Evolutionary conservation across 2,888 invertebrate genomes (phyloP).

Genomic region (Parthenolecanium corni): DNA sequence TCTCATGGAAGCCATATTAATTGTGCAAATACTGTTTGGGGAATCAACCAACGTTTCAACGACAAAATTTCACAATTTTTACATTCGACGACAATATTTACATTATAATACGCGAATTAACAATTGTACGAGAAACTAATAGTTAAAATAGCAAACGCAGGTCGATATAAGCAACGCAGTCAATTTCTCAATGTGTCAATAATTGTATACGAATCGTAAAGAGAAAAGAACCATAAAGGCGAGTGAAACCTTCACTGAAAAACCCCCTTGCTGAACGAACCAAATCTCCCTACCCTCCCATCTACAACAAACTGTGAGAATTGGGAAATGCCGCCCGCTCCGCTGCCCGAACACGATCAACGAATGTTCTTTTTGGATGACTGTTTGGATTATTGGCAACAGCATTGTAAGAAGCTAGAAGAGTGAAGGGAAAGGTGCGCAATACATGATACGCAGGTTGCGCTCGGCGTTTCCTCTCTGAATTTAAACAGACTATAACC

Average conservation of each 20-base stretch:
- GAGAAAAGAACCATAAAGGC: slow-evolving; percentile 1
- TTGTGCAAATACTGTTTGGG: slow-evolving; percentile 19
- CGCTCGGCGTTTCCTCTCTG: no score
- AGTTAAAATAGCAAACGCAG: slow-evolving; percentile 1
- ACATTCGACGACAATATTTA: slow-evolving; percentile 13
- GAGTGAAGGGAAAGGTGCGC: no score
- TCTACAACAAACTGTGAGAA: no score
- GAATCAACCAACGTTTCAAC: neutral
- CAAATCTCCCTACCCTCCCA: no score
- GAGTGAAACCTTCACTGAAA: neutral
- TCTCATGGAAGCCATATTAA: slow-evolving; percentile 28
- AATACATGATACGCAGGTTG: no score
- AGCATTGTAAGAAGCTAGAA: no score
- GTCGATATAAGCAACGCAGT: slow-evolving; percentile 5
- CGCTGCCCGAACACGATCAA: no score
- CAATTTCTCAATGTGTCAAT: slow-evolving; percentile 11
- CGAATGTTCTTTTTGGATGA: no score
- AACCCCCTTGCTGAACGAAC: no score
- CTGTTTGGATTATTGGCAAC: no score
- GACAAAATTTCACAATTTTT: neutral
- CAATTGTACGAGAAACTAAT: neutral
- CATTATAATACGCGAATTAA: slow-evolving; percentile 17
- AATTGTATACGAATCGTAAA: neutral
- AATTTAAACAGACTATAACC: no score
- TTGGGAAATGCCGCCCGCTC: no score